Evolutionary conservation across 2,888 invertebrate genomes (phyloP).

Genomic region (Pimpla rufipes): DNA sequence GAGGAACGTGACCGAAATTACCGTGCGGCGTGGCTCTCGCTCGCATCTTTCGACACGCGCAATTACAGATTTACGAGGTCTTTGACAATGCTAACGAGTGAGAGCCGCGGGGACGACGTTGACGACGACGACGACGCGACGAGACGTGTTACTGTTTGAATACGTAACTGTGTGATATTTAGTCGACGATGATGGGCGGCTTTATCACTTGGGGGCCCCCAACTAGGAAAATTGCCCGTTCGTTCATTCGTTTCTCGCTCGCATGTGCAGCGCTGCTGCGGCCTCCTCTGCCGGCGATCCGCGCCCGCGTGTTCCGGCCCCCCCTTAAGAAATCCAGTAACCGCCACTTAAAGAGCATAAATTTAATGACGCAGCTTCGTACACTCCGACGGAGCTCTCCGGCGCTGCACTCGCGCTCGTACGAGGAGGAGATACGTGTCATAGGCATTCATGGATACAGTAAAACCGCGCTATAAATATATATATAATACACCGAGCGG

Average conservation of each 20-base stretch:
- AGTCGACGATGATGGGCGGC: conserved; percentile 24
- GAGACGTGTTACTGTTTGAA: conserved; percentile 21
- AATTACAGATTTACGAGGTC: conserved; percentile 52
- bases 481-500: conserved; percentile 2
- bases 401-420: conserved; percentile 9
- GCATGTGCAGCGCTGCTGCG: not conserved
- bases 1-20: conserved; percentile 51
- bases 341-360: conserved; percentile 73
- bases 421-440: conserved; percentile 48
- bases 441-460: conserved; percentile 52
- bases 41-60: conserved; percentile 30
- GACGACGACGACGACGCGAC: conserved; percentile 12
- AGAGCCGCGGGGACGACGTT: not conserved
- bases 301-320: conserved; percentile 30
- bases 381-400: conserved; percentile 19
- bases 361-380: conserved; percentile 67
- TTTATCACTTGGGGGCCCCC: conserved; percentile 44
- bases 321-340: conserved; percentile 67
- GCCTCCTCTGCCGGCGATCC: conserved; percentile 21
- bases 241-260: conserved; percentile 38
- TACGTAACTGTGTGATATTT: conserved; percentile 36
- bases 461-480: conserved; percentile 51
- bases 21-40: not conserved
- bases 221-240: conserved; percentile 47
- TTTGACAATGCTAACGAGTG: conserved; percentile 38